Conservation (phyloP, 92 coral and sea anemone species). For the Virgularia gustaviana region DNA sequence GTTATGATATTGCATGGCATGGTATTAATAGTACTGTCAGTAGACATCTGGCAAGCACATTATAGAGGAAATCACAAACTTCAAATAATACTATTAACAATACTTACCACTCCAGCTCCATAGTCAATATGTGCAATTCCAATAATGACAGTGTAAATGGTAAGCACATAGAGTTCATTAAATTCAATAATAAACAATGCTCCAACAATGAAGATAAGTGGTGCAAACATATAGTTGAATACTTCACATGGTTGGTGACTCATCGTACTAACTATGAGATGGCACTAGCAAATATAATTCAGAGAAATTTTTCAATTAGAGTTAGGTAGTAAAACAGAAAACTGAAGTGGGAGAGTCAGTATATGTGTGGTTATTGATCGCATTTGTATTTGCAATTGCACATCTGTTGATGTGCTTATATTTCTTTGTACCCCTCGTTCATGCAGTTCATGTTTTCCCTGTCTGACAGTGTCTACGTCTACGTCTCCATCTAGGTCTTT, state of each 20-base stretch:
- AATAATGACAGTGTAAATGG: conserved; percentile 61
- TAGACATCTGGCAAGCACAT: not conserved
- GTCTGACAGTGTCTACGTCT: too few species aligned
- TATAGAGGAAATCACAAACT: not conserved
- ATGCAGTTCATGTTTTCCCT: too few species aligned
- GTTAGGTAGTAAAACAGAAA: too few species aligned
- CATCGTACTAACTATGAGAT: conserved; percentile 89
- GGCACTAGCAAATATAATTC: conserved; percentile 71
- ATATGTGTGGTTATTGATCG: too few species aligned
- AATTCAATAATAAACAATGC: conserved; percentile 45
- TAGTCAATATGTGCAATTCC: conserved; percentile 70
- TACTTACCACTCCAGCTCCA: conserved; percentile 84
- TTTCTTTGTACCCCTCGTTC: too few species aligned
- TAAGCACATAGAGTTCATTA: conserved; percentile 55
- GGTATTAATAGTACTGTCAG: not conserved
- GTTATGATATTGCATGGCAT: not conserved
- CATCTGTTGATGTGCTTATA: too few species aligned
- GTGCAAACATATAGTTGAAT: conserved; percentile 70
- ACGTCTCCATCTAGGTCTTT: too few species aligned
- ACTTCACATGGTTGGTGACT: conserved; percentile 71
- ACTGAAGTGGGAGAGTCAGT: too few species aligned
- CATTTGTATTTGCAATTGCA: too few species aligned
- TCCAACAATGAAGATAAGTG: conserved; percentile 31
- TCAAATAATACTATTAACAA: not conserved
- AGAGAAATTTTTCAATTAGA: not conserved